phyloP scores from a whole-genome alignment of 2,888 invertebrate species.

The Diarsia dahlii region DNA sequence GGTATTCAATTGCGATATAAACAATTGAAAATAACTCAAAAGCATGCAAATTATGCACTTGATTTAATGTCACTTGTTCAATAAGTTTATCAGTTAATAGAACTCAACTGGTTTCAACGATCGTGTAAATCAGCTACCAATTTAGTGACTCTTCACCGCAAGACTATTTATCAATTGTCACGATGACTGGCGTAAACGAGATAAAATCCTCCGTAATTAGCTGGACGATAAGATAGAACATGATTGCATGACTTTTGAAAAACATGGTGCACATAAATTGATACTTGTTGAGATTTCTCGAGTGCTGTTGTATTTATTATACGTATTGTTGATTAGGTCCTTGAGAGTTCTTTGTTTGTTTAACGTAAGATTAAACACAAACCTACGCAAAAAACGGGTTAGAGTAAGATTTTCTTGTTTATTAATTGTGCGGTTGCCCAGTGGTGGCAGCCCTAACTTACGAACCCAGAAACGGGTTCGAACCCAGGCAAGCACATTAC shows the following conservation, averaged over 20 bases:
- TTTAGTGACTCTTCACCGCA: not conserved
- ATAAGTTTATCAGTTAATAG: constrained; percentile 12
- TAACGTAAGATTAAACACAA: not conserved
- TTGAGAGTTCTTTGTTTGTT: not conserved
- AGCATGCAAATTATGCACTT: not conserved
- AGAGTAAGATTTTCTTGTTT: no score
- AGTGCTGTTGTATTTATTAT: not conserved
- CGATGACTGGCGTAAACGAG: constrained; percentile 8
- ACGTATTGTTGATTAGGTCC: not conserved
- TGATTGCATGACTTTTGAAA: not conserved
- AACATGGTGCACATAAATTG: not conserved
- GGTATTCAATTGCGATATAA: no score
- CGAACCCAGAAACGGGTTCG: no score
- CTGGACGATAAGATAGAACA: not conserved
- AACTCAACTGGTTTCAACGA: not conserved
- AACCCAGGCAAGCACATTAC: no score
- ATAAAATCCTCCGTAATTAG: not conserved
- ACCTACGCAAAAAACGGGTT: no score
- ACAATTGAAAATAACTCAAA: not conserved
- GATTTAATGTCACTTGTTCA: not conserved
- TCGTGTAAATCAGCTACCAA: not conserved
- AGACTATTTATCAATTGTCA: not conserved
- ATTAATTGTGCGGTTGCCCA: no score
- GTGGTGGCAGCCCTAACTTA: no score
- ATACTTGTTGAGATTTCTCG: not conserved